These are phyloP conservation scores for Alethe diademata DNA, from an alignment of 2,113 vertebrate species.

Conservation along the genomic window DNA sequence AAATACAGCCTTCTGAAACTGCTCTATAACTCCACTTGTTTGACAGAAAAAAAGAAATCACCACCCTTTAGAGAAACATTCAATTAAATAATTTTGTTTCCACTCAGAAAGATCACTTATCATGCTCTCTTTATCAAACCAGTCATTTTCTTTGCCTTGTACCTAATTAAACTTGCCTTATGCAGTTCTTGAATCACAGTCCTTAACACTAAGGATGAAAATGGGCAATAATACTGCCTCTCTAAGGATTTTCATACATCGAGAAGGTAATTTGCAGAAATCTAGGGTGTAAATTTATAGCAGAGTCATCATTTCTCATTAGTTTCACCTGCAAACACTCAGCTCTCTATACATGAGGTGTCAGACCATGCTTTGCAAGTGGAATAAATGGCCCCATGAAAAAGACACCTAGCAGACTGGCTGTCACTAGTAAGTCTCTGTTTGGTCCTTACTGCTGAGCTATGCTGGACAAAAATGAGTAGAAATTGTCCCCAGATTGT, in stretches of 20 bases:
- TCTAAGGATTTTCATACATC: background rate
- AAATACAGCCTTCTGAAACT: background rate
- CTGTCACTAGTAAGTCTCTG: background rate
- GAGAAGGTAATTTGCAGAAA: background rate
- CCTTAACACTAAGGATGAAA: background rate
- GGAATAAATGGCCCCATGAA: background rate
- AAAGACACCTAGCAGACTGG: background rate
- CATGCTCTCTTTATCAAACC: background rate
- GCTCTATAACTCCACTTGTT: background rate
- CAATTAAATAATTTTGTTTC: conserved; percentile 21
- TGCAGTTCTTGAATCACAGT: background rate
- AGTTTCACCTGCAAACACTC: background rate
- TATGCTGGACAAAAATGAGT: background rate
- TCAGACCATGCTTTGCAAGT: background rate
- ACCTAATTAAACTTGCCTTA: background rate
- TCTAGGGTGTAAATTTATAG: background rate
- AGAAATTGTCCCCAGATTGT: background rate
- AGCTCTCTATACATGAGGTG: background rate
- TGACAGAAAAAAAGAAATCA: background rate
- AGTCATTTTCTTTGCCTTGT: background rate
- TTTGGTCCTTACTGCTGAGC: background rate
- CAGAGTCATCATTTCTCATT: background rate
- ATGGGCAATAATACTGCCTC: background rate
- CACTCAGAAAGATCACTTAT: background rate
- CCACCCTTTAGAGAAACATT: background rate